These are phyloP conservation scores for Hirtodrosophila confusa DNA, from an alignment of 2,888 invertebrate genomes.

Conservation along the genomic window DNA sequence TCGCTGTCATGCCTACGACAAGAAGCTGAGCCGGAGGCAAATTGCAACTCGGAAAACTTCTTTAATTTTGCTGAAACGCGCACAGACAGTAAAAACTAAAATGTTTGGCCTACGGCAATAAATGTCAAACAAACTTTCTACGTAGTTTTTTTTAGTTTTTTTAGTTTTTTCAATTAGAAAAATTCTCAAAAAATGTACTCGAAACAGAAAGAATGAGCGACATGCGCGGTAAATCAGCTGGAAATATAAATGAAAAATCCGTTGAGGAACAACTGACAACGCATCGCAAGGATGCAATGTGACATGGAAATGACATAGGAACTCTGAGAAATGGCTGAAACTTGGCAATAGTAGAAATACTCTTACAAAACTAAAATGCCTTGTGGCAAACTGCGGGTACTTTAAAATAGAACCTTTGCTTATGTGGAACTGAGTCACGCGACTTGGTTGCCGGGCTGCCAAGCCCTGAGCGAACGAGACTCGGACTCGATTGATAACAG, in stretches of 20 bases:
- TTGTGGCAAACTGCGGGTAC: constrained; percentile 26
- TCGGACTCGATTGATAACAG: constrained; percentile 41
- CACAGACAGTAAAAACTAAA: constrained; percentile 52
- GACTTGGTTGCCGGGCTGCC: constrained; percentile 25
- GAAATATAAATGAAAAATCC: constrained; percentile 27
- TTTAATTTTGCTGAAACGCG: constrained; percentile 71
- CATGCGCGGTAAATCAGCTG: constrained; percentile 28
- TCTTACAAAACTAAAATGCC: constrained; percentile 30
- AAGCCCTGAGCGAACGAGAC: neutral
- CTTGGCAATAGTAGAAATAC: neutral
- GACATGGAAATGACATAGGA: constrained; percentile 55
- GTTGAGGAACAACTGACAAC: constrained; percentile 45
- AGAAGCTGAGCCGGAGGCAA: constrained; percentile 51
- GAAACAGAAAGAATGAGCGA: constrained; percentile 3
- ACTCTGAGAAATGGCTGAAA: constrained; percentile 1
- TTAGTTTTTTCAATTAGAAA: constrained; percentile 71
- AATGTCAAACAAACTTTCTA: constrained; percentile 69
- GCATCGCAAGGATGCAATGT: constrained; percentile 20
- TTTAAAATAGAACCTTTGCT: constrained; percentile 39
- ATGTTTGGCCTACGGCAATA: constrained; percentile 73
- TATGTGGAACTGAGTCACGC: constrained; percentile 12
- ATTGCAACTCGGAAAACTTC: constrained; percentile 69
- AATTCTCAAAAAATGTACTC: constrained; percentile 12
- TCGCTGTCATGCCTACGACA: constrained; percentile 38
- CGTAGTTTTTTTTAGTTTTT: constrained; percentile 38